These are phyloP conservation scores for Rugalucina vietnamica DNA, from an alignment of 2,888 invertebrate genomes.

Conservation along the genomic window DNA sequence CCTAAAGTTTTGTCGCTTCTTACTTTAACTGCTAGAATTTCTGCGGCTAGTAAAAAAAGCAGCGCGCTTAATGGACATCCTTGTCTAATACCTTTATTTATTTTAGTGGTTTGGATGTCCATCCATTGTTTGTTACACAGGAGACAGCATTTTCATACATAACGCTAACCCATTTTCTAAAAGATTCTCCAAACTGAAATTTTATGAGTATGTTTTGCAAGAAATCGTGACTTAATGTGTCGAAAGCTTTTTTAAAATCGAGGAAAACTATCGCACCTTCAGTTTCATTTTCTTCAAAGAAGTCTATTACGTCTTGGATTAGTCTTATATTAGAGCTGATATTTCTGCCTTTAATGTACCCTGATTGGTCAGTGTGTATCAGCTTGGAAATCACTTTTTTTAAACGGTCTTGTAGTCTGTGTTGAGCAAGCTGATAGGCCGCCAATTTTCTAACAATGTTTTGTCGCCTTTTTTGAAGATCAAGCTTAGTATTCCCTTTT, in stretches of 20 bases:
- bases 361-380: constrained; percentile 11
- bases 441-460: constrained; percentile 1
- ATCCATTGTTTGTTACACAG: constrained; percentile 18
- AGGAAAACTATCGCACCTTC: constrained; percentile 17
- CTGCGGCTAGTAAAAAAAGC: constrained; percentile 15
- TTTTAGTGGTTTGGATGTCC: not conserved
- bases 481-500: constrained; percentile 17
- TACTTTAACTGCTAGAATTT: constrained; percentile 12
- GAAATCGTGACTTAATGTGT: constrained; percentile 14
- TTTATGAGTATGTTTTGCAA: not conserved
- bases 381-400: not conserved
- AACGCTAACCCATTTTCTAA: constrained; percentile 18
- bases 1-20: not conserved
- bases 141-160: not conserved
- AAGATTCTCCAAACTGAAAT: constrained; percentile 12
- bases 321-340: constrained; percentile 23
- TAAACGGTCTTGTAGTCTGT: constrained; percentile 21
- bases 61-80: constrained; percentile 23
- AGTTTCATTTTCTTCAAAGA: not conserved
- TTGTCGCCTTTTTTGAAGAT: constrained; percentile 6
- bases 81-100: constrained; percentile 17
- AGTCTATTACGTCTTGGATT: constrained; percentile 26
- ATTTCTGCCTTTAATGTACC: constrained; percentile 24
- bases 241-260: constrained; percentile 27
- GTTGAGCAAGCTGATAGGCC: constrained; percentile 25